These are phyloP conservation scores for Pachypsylla venusta DNA, from an alignment of 1,140 invertebrate genomes.

Conservation along the genomic window DNA sequence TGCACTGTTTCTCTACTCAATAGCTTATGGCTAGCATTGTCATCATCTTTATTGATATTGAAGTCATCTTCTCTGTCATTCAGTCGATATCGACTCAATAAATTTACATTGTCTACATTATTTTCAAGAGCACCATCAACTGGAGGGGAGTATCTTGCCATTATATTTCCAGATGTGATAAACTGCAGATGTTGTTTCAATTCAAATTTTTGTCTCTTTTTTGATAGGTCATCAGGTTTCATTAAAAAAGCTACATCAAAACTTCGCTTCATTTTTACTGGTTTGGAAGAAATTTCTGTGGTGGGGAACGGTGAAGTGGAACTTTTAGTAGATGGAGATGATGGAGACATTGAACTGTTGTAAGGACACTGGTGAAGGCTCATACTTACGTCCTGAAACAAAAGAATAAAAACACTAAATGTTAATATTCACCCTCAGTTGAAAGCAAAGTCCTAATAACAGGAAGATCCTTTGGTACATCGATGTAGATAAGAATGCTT, in stretches of 20 bases:
- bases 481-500: no score
- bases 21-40: background rate
- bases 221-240: conserved; percentile 62
- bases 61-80: background rate
- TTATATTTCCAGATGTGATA: conserved; percentile 19
- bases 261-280: conserved; percentile 43
- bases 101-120: conserved; percentile 26
- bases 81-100: background rate
- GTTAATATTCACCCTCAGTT: no score
- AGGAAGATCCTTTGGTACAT: no score
- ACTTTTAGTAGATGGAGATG: background rate
- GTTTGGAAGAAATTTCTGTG: conserved; percentile 12
- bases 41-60: no score
- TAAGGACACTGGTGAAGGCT: background rate
- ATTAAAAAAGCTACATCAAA: conserved; percentile 79
- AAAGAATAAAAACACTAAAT: background rate
- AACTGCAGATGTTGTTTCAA: conserved; percentile 21
- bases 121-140: conserved; percentile 13
- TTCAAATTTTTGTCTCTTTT: conserved; percentile 28
- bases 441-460: no score
- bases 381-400: background rate
- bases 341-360: background rate
- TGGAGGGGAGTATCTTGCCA: conserved; percentile 18
- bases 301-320: conserved; percentile 7
- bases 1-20: background rate